Evolutionary conservation across 1,140 invertebrate species (phyloP).

Genomic region (Antheraea mylitta): DNA sequence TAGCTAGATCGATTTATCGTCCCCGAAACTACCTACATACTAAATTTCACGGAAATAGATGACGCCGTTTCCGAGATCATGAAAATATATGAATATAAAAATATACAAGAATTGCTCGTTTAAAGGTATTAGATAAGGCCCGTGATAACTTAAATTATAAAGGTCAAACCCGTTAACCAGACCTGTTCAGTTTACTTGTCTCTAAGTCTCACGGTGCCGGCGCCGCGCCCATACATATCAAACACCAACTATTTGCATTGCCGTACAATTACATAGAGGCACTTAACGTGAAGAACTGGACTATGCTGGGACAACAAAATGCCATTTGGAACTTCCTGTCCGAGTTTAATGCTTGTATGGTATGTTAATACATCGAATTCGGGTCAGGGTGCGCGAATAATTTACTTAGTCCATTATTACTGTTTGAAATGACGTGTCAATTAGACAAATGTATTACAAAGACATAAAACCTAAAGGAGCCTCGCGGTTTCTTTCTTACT

Average conservation of each 20-base stretch:
- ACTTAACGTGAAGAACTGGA: constrained; percentile 67
- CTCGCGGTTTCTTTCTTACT: too few relatives aligned
- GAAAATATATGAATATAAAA: too few relatives aligned
- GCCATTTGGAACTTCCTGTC: constrained; percentile 76
- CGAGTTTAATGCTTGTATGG: constrained; percentile 44
- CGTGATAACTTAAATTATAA: neutral
- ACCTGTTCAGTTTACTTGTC: neutral
- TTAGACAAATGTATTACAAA: too few relatives aligned
- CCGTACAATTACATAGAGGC: constrained; percentile 66
- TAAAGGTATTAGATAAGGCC: neutral
- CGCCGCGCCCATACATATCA: constrained; percentile 39
- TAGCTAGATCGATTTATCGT: too few relatives aligned
- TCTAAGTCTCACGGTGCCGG: neutral
- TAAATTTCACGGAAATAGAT: too few relatives aligned
- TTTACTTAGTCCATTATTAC: constrained; percentile 28
- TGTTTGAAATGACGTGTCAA: too few relatives aligned
- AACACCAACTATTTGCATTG: constrained; percentile 69
- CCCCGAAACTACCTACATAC: too few relatives aligned
- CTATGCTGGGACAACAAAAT: constrained; percentile 68
- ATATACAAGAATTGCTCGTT: too few relatives aligned
- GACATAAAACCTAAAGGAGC: too few relatives aligned
- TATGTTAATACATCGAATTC: constrained; percentile 20
- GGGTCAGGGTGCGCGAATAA: constrained; percentile 39
- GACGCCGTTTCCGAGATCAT: too few relatives aligned
- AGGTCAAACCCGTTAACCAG: neutral